phyloP scores from a whole-genome alignment of 2,888 invertebrate genomes.

The Melipona bicolor region DNA sequence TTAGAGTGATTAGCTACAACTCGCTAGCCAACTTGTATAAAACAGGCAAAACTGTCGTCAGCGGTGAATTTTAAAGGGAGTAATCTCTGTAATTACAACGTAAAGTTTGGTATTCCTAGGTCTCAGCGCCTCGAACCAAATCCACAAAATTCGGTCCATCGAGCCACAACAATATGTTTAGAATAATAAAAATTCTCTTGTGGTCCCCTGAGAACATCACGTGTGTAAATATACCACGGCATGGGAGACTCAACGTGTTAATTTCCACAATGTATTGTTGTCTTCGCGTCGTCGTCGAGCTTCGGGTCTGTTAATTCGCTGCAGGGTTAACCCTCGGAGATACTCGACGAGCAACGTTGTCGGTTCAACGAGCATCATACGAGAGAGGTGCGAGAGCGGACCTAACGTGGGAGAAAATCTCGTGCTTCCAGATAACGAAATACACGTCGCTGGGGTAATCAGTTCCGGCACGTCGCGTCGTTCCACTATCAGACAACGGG shows the following conservation, averaged over 20 bases:
- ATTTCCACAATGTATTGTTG: background rate
- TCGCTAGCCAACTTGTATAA: too few species aligned
- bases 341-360: background rate
- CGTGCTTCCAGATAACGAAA: background rate
- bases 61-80: too few species aligned
- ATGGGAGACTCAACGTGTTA: background rate
- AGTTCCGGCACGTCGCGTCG: constrained; percentile 1
- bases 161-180: too few species aligned
- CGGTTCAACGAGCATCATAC: background rate
- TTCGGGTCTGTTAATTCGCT: background rate
- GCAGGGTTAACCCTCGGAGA: background rate
- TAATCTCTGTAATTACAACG: too few species aligned
- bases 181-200: too few species aligned
- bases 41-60: too few species aligned
- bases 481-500: constrained; percentile 17
- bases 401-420: background rate
- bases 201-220: too few species aligned
- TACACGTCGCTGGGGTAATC: constrained; percentile 1
- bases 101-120: too few species aligned
- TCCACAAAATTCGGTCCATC: too few species aligned
- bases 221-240: too few species aligned
- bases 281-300: background rate
- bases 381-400: background rate
- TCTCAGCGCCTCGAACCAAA: too few species aligned
- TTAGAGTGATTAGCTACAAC: too few species aligned